Percentiles rank a stretch among this genome's conserved stretches.
Evolutionary conservation across 2,113 vertebrate species (phyloP).

Genomic region (Albula glossodonta): DNA sequence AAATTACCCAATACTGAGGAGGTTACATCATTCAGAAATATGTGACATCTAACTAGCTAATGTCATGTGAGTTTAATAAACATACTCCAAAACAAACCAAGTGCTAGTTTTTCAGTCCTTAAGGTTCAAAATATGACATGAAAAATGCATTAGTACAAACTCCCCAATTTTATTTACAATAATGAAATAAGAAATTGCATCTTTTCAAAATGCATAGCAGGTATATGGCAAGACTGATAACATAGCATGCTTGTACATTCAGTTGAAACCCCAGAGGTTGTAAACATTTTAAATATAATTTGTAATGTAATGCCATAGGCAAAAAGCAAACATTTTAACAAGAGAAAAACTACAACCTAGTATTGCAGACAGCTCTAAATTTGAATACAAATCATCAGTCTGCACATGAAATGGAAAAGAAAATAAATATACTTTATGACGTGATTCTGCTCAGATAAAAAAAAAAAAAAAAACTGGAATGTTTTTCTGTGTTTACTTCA

Average conservation of each 20-base stretch:
- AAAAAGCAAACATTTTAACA: background rate
- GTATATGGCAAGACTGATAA: no score
- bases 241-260: background rate
- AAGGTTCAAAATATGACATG: background rate
- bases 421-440: no score
- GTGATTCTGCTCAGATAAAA: no score
- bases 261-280: background rate
- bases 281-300: background rate
- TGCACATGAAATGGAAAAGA: no score
- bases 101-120: background rate
- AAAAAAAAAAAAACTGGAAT: no score
- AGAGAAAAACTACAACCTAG: background rate
- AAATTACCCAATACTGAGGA: background rate
- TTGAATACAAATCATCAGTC: no score
- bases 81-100: background rate
- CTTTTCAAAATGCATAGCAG: background rate
- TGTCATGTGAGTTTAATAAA: background rate
- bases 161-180: background rate
- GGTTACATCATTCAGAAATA: background rate
- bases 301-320: background rate
- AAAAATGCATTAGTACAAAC: background rate
- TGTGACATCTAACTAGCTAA: background rate
- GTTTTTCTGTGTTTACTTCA: background rate
- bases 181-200: background rate
- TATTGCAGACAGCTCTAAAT: no score